phyloP scores from a whole-genome alignment of 2,113 vertebrate species.

The Apeltes quadracus region DNA sequence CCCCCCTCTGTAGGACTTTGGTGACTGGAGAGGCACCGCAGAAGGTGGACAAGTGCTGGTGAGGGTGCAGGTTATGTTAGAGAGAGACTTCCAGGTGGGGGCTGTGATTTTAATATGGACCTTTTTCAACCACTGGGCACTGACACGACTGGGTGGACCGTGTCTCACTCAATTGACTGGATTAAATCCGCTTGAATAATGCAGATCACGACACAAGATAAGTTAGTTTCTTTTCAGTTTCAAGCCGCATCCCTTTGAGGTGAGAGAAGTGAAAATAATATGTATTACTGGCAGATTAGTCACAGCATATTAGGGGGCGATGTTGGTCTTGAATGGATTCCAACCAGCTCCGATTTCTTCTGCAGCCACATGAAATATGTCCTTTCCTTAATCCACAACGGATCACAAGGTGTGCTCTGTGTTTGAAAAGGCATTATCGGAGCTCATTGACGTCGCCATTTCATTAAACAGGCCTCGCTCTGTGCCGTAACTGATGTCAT shows the following conservation, averaged over 20 bases:
- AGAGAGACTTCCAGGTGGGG: slow-evolving; percentile 45
- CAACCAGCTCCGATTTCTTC: slow-evolving; percentile 62
- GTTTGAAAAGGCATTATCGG: slow-evolving; percentile 61
- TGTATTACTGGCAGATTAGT: slow-evolving; percentile 70
- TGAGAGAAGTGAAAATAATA: slow-evolving; percentile 60
- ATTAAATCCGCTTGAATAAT: slow-evolving; percentile 56
- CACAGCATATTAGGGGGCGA: slow-evolving; percentile 59
- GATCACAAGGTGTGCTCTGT: slow-evolving; percentile 46
- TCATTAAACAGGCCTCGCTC: slow-evolving; percentile 61
- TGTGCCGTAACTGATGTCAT: slow-evolving; percentile 73
- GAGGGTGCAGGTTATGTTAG: slow-evolving; percentile 61
- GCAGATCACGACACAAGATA: slow-evolving; percentile 45
- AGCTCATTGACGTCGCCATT: slow-evolving; percentile 63
- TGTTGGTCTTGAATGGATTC: slow-evolving; percentile 70
- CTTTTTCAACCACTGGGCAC: slow-evolving; percentile 43
- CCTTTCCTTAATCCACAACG: slow-evolving; percentile 57
- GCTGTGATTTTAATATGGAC: slow-evolving; percentile 68
- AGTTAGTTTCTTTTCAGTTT: slow-evolving; percentile 36
- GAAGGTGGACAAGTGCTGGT: slow-evolving; percentile 51
- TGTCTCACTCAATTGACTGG: slow-evolving; percentile 53
- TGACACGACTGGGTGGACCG: slow-evolving; percentile 46
- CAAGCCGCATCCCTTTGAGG: slow-evolving; percentile 32
- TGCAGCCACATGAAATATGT: slow-evolving; percentile 58
- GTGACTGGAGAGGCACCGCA: slow-evolving; percentile 44
- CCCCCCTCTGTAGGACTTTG: slow-evolving; percentile 34